Percentiles rank a stretch among this genome's conserved stretches.
phyloP scores from a whole-genome alignment of 2,888 invertebrate species.

The Acanthosepion esculentum region DNA sequence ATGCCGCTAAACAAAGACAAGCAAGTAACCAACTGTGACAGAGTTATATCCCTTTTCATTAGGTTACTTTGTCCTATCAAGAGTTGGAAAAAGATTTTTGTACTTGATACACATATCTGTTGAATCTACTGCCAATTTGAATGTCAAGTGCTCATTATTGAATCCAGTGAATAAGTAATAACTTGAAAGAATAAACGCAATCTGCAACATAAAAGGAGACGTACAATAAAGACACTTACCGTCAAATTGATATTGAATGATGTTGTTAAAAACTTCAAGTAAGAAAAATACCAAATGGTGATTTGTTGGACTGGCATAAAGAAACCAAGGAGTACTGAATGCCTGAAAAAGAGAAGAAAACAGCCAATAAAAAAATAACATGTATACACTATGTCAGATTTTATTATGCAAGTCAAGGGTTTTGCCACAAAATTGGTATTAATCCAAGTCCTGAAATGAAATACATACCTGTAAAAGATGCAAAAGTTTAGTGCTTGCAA shows the following conservation, averaged over 20 bases:
- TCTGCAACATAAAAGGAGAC: not conserved
- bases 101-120: no score
- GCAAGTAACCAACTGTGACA: no score
- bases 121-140: no score
- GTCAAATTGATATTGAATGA: slow-evolving; percentile 99
- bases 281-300: slow-evolving; percentile 99
- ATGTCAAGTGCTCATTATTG: no score
- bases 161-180: not conserved
- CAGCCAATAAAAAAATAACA: not conserved
- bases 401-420: no score
- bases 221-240: slow-evolving; percentile 78
- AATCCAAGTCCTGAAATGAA: not conserved
- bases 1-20: no score
- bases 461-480: slow-evolving; percentile 87
- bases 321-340: slow-evolving; percentile 99
- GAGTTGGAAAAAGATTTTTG: no score
- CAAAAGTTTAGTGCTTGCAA: slow-evolving; percentile 95
- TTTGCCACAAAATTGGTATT: no score
- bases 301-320: slow-evolving; percentile 95
- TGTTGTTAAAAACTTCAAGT: slow-evolving; percentile 99
- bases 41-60: no score
- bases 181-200: not conserved
- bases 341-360: slow-evolving; percentile 77
- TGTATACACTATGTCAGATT: no score
- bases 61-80: no score